Evolutionary conservation across 2,797 vertebrate genomes (phyloP).

Genomic region (Paratrypauchen microcephalus): DNA sequence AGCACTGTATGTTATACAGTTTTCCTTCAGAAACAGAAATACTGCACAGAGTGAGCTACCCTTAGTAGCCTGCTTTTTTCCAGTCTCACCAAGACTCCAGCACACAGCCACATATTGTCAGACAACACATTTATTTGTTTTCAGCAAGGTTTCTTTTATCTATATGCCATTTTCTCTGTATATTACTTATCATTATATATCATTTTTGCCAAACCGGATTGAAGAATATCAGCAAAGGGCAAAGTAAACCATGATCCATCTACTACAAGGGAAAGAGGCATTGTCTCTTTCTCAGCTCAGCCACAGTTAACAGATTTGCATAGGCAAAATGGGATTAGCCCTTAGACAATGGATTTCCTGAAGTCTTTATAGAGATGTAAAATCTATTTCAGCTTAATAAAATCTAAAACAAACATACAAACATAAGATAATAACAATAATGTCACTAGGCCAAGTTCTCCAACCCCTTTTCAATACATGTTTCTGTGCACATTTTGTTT

Average conservation of each 20-base stretch:
- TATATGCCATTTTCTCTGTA: conserved; percentile 82
- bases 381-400: conserved; percentile 79
- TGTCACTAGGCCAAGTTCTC: conserved; percentile 74
- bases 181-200: conserved; percentile 81
- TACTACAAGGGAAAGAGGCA: conserved; percentile 80
- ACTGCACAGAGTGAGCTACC: conserved; percentile 2
- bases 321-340: conserved; percentile 99
- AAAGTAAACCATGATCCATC: conserved; percentile 94
- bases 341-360: conserved; percentile 96
- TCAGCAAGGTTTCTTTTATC: conserved; percentile 87
- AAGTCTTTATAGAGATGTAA: conserved; percentile 86
- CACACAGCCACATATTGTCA: conserved; percentile 86
- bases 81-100: conserved; percentile 67
- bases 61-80: conserved; percentile 11
- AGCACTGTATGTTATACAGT: conserved; percentile 22
- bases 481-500: conserved; percentile 80
- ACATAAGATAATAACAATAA: conserved; percentile 51
- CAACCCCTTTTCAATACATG: conserved; percentile 73
- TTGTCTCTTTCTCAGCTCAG: conserved; percentile 82
- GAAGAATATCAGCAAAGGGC: conserved; percentile 92
- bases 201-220: conserved; percentile 92
- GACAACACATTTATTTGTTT: conserved; percentile 93
- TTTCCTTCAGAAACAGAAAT: conserved; percentile 23
- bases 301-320: conserved; percentile 98
- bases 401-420: conserved; percentile 72